Base-by-base conservation (phyloP, 2,113 vertebrate genomes). In the Garra rufa region DNA sequence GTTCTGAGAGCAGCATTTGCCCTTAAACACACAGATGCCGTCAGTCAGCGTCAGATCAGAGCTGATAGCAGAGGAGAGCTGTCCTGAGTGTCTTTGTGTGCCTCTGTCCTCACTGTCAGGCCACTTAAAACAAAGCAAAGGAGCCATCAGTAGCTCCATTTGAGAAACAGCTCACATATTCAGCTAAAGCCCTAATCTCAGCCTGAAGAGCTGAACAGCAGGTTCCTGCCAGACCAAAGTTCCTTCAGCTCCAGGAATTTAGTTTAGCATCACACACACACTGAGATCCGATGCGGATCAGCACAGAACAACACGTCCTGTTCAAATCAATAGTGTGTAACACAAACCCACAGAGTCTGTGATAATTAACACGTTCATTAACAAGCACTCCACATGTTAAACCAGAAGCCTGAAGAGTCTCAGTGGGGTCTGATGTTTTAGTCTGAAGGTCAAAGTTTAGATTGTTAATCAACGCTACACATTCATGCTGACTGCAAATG, bases 161-260 rank as follows among this genome's bases (percentile, higher is more conserved):
- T 11, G 48, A 13, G 19, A 55, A 34, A 11, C 63, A 67, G 7
- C 8, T 8, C 30, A 38, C 28, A 21, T 1, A 11, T 34, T 21
- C 15, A 30, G 14, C 19, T 34, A 76, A 76, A 76, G 48, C 48
- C 74, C 34, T 76, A 55, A 76, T 76, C 74, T 76, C 48, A 30
- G 19, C 28, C 11, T 55, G 46, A 11, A 43, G 38, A 11, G 2
- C 34, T 71, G 38, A 30, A 76, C 26, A 19, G 15, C 63, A 19
- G 63, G 28, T 63, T 17, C 63, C 63, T 4, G 30, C 30, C 59
- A 30, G 8, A 30, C 63, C 30, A 34, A 0, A 9, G 28, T 15
- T 17, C 28, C 59, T 67, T 38, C 30, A 67, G 65, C 65, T 38
- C 17, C 30, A 38, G 65, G 65, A 67, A 21, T 38, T 38, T 28